Evolutionary conservation across 64 coral and sea anemone genomes (phyloP), one percentile per base, ranked within the genome.

Genomic region (Montipora capricornis): DNA sequence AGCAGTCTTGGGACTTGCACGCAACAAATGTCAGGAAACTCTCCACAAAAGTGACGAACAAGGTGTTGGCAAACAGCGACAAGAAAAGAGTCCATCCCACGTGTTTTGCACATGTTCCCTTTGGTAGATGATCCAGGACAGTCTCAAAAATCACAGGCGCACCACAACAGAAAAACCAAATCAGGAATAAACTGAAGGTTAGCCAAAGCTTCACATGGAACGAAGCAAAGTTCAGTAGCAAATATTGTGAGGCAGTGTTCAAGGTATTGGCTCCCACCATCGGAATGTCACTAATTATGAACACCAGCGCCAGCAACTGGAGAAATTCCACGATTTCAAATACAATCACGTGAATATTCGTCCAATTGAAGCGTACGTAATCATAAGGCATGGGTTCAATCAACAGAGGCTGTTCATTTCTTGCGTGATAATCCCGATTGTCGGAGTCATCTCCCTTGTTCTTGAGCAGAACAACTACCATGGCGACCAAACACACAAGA

Each of bases 351-450:
- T 96, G 95, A 19, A 93, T 88, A 29, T 99, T 99, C 10, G 95
- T 80, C 98, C 98, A 99, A 86, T 99, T 99, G 8, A 99, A 96
- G 10, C 98, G 92, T 29, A 99, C 71, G 61, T 99, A 99, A 68
- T 99, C 98, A 49, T 96, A 99, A 1, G 94, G 91, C 20, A 74
- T 79, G 11, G 98, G 98, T 75, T 90, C 12, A 5, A 99, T 71
- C 24, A 93, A 89, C 5, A 88, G 83, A 12, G 2, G 14, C 15
- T 70, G 62, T 49, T 69, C 82, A 50, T 64, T 64, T 64, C 61
- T 64, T 50, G 8, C 17, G 15, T 24, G 12, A 20, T 90, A 67
- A 15, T 84, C 92, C 10, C 79, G 58, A 49, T 64, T 86, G 66
- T 73, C 47, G 45, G 17, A 0, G 10, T 19, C 8, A n/a, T 17